Conservation (phyloP, 2,113 vertebrate genomes). For the Etheostoma cragini region DNA sequence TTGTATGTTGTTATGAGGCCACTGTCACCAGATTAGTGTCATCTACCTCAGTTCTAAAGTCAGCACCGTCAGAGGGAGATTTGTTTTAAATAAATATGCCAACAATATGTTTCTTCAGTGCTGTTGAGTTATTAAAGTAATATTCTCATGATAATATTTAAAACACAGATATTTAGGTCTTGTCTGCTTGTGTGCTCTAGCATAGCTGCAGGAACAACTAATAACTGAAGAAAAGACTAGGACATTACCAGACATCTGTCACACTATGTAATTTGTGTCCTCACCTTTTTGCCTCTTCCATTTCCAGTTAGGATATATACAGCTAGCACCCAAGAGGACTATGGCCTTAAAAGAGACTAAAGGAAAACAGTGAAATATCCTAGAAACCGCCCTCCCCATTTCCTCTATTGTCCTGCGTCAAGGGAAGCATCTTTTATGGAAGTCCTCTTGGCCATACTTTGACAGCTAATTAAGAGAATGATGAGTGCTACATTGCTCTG, state of each 20-base stretch:
- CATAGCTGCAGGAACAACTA: slow-evolving; percentile 10
- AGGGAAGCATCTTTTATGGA: slow-evolving; percentile 75
- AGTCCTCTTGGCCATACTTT: slow-evolving; percentile 77
- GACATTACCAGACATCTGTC: slow-evolving; percentile 61
- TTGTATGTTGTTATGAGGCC: too few relatives aligned
- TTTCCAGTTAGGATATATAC: slow-evolving; percentile 61
- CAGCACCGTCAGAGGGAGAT: too few relatives aligned
- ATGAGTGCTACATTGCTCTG: slow-evolving; percentile 77
- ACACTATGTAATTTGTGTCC: slow-evolving; percentile 64
- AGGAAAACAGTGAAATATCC: slow-evolving; percentile 69
- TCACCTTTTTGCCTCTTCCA: slow-evolving; percentile 63
- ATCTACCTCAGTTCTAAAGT: too few relatives aligned
- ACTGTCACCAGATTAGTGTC: too few relatives aligned
- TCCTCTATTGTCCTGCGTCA: slow-evolving; percentile 60
- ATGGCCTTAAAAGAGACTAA: slow-evolving; percentile 66
- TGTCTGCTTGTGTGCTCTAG: neutral
- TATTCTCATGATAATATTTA: neutral
- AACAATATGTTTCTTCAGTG: too few relatives aligned
- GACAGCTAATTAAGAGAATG: slow-evolving; percentile 84
- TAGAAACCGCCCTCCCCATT: slow-evolving; percentile 59
- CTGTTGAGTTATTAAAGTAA: too few relatives aligned
- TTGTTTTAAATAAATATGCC: too few relatives aligned
- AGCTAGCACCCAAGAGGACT: slow-evolving; percentile 43
- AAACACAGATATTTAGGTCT: neutral
- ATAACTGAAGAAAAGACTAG: slow-evolving; percentile 33